phyloP scores from a whole-genome alignment of 1,140 invertebrate species.

The Megathymus violae region DNA sequence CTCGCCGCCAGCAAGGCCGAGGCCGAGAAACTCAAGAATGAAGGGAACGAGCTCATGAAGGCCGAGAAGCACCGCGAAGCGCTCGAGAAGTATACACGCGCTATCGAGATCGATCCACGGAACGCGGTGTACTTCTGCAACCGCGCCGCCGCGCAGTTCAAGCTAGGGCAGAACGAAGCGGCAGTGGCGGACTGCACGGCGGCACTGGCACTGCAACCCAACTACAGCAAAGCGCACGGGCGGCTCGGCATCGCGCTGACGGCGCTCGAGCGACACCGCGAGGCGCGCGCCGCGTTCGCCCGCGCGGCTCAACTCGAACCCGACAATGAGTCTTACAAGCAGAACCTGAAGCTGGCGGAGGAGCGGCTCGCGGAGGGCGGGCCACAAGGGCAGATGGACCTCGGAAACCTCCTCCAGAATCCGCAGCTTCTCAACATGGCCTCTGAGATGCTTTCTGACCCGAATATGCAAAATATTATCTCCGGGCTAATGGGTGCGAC shows the following conservation, averaged over 20 bases:
- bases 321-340: too few relatives aligned
- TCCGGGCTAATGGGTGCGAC: too few relatives aligned
- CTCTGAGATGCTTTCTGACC: too few relatives aligned
- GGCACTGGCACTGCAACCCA: conserved; percentile 94
- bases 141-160: conserved; percentile 95
- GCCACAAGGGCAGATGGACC: too few relatives aligned
- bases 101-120: conserved; percentile 92
- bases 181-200: conserved; percentile 95
- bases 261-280: too few relatives aligned
- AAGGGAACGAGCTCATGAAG: conserved; percentile 95
- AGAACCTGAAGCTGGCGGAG: too few relatives aligned
- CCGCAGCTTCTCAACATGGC: too few relatives aligned
- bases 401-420: too few relatives aligned
- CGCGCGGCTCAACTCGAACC: too few relatives aligned
- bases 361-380: too few relatives aligned
- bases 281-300: too few relatives aligned
- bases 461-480: too few relatives aligned
- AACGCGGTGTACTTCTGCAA: conserved; percentile 98
- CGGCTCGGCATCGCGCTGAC: conserved; percentile 95
- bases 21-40: conserved; percentile 91
- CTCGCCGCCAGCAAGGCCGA: conserved; percentile 59
- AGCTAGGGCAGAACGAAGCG: conserved; percentile 90
- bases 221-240: conserved; percentile 97
- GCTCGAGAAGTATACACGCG: conserved; percentile 91
- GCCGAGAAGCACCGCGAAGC: conserved; percentile 91